Base-by-base conservation (phyloP, 2,888 invertebrate genomes). In the Euphydryas editha region DNA sequence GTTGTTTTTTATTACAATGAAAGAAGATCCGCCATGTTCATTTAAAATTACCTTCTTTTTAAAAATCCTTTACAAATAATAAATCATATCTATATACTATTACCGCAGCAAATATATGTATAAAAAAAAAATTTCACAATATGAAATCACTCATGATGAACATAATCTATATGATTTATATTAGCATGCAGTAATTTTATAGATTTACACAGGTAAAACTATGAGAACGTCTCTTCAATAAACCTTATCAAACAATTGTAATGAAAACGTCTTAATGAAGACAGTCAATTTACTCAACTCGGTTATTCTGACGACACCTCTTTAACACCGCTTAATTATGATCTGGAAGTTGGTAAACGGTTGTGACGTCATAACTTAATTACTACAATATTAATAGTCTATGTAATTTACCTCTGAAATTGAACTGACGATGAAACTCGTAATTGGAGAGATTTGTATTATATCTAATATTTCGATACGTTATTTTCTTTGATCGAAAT, bases 331-430 rank as follows among this genome's bases (percentile, higher is more conserved):
- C 20, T 30, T 20, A 36, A 59, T 47, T 36, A 58, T 30, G 13
- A 36, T 36, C 44, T 46, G 17, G 39, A 30, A 21, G 24, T 47
- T n/a, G 51, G 51, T 21, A n/a, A 24, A 21, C n/a, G 51, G 17
- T 39, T 21, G 20, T 59, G 36, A 59, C 36, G 46, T 59, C 59
- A 59, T 59, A 59, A 47, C 39, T 30, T 59, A 59, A 59, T 59
- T 59, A 59, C 36, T 15, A 13, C 17, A 30, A 47, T 44, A 59
- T 59, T 30, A 59, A 59, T 59, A 59, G 36, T 47, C 59, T n/a
- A 24, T 59, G 46, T 59, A 46, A 59, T 59, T 59, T 36, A 36
- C 13, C 17, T 59, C 30, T 59, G 59, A 59, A 42, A 59, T 18
- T 17, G 15, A 36, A 47, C 59, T n/a, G 24, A 10, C 47, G n/a